Evolutionary conservation across 2,797 vertebrate species (phyloP).

Genomic region (Malacoraja senta): DNA sequence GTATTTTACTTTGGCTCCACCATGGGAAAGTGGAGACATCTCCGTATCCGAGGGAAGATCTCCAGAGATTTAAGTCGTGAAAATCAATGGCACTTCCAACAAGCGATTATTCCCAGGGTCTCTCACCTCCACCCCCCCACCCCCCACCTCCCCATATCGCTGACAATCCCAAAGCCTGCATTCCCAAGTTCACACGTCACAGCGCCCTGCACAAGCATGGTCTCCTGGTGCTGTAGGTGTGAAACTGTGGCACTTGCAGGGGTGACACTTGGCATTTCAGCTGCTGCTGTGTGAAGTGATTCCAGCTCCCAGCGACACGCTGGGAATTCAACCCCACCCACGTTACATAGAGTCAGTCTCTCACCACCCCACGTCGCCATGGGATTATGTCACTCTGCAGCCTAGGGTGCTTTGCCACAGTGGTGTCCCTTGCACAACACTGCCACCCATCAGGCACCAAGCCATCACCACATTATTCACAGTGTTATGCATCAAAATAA

Average conservation of each 20-base stretch:
- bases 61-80: background rate
- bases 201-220: background rate
- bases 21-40: background rate
- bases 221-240: background rate
- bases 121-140: too few relatives aligned
- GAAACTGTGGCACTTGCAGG: background rate
- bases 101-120: background rate
- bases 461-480: background rate
- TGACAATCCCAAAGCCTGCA: background rate
- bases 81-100: too few relatives aligned
- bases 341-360: too few relatives aligned
- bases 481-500: background rate
- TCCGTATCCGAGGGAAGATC: background rate
- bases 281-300: background rate
- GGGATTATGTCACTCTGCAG: background rate
- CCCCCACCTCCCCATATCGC: background rate
- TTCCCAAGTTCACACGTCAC: background rate
- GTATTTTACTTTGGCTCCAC: background rate
- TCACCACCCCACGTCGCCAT: background rate
- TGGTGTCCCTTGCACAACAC: background rate
- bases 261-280: background rate
- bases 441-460: background rate
- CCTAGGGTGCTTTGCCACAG: background rate
- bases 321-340: background rate
- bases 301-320: background rate